A percentile compares a stretch with the other conserved stretches of the same genome.
Conservation (phyloP, 1,140 invertebrate species). For the Pseudobourletiella spinata region DNA sequence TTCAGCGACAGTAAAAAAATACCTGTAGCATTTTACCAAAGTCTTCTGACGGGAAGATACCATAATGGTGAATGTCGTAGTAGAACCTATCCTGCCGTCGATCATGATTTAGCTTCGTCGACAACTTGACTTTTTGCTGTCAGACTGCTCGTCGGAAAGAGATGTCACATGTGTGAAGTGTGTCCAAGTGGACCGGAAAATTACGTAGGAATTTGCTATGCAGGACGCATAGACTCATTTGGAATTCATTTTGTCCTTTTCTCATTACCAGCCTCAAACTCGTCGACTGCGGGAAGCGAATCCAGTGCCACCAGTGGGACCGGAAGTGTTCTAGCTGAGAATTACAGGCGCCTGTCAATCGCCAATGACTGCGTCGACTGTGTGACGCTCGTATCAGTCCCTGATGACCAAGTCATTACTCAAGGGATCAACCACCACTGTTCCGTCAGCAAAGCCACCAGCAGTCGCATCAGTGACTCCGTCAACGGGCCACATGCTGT, state of each 20-base stretch:
- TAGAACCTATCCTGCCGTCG: no score
- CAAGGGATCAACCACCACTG: conserved; percentile 30
- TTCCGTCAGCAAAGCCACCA: background rate
- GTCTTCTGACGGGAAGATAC: no score
- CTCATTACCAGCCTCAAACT: conserved; percentile 19
- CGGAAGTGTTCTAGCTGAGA: background rate
- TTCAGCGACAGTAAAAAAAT: no score
- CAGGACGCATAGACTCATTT: no score
- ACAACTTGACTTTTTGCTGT: no score
- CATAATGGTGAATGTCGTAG: no score
- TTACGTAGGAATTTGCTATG: no score
- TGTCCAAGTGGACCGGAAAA: no score
- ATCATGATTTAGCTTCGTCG: no score
- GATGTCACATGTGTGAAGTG: no score
- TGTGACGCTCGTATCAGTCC: conserved; percentile 32
- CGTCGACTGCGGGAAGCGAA: conserved; percentile 9
- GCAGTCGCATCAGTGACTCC: conserved; percentile 19
- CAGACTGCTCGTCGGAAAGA: no score
- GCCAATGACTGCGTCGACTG: conserved; percentile 26
- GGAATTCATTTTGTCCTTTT: background rate
- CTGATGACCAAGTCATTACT: conserved; percentile 32
- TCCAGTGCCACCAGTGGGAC: conserved; percentile 8
- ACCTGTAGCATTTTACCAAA: no score
- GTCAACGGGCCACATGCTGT: conserved; percentile 3
- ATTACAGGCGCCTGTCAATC: background rate